Base-by-base conservation (phyloP, 1,140 invertebrate genomes). In the Nasonia longicornis region DNA sequence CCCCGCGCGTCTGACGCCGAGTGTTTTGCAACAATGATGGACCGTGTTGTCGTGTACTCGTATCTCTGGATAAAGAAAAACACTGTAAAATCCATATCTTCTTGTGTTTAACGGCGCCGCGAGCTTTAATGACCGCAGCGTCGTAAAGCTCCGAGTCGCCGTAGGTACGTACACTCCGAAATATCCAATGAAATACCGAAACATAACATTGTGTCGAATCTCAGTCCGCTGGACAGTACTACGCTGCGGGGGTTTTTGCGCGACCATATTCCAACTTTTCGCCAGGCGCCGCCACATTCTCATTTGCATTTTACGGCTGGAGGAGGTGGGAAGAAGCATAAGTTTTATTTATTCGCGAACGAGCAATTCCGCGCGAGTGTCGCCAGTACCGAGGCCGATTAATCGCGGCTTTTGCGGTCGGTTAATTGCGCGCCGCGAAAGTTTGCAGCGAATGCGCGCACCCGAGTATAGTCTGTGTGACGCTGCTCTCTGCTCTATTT, bases 271-370 rank as follows among this genome's bases (percentile, higher is more conserved):
- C 52, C 29, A 67, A 29, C 26, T 67, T 67, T 29, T 10, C 22
- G 48, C 16, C 14, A 4, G 31, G 31, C 48, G 48, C 3, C 12
- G 48, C 14, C 26, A 26, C 64, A 11, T 67, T 11, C 64, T 58
- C 29, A 67, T 77, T 77, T 77, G 63, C 58, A 66, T 77, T 66
- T 77, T 67, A 66, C 14, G 16, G 52, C n/a, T 0, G 22, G 20
- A 66, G 64, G 35, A 31, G 14, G 58, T 16, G 73, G 31, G 31
- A 11, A 11, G 20, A 14, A 14, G 29, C 64, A 29, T 78, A 70
- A 78, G 42, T 78, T 78, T 78, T 71, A 78, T 78, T 78, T 71
- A 58, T 78, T 70, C 29, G 77, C 14, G 66, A 78, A 52, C 77
- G 26, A 78, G 67, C 66, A 58, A 78, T 78, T 78, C 48, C 45